These are phyloP conservation scores for Himalopsyche phryganea DNA, from an alignment of 1,140 invertebrate genomes.

Conservation along the genomic window DNA sequence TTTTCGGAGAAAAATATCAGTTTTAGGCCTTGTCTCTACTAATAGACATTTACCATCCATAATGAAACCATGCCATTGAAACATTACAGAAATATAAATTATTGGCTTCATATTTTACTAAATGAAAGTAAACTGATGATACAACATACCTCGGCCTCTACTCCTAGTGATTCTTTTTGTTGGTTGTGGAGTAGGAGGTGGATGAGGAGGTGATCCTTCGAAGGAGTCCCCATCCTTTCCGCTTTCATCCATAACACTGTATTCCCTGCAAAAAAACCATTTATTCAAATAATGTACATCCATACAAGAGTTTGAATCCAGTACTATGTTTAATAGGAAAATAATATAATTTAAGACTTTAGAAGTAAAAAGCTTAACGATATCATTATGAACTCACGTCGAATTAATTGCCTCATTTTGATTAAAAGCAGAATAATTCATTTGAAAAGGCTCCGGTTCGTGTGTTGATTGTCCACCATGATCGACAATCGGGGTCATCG, in stretches of 20 bases:
- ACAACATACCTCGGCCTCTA: slow-evolving; percentile 37
- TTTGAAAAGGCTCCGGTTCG: slow-evolving; percentile 43
- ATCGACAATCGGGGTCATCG: slow-evolving; percentile 55
- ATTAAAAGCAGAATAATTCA: slow-evolving; percentile 45
- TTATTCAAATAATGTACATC: not conserved
- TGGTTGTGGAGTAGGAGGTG: slow-evolving; percentile 43
- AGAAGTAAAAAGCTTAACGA: too few relatives aligned
- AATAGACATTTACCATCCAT: too few relatives aligned
- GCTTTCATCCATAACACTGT: slow-evolving; percentile 18
- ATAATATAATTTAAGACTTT: too few relatives aligned
- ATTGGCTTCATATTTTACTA: too few relatives aligned
- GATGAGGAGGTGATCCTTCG: slow-evolving; percentile 17
- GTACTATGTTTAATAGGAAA: not conserved
- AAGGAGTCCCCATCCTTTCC: slow-evolving; percentile 17
- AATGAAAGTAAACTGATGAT: too few relatives aligned
- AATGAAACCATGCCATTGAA: too few relatives aligned
- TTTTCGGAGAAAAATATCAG: too few relatives aligned
- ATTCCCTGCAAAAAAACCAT: slow-evolving; percentile 17
- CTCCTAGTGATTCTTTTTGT: slow-evolving; percentile 50
- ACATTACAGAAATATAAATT: too few relatives aligned
- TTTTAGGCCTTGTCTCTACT: too few relatives aligned
- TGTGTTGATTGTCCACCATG: slow-evolving; percentile 48
- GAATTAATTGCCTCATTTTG: slow-evolving; percentile 27
- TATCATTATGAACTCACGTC: slow-evolving; percentile 25
- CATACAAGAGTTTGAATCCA: not conserved